Evolutionary conservation across 2,113 vertebrate genomes (phyloP).

Genomic region (Craseonycteris thonglongyai): DNA sequence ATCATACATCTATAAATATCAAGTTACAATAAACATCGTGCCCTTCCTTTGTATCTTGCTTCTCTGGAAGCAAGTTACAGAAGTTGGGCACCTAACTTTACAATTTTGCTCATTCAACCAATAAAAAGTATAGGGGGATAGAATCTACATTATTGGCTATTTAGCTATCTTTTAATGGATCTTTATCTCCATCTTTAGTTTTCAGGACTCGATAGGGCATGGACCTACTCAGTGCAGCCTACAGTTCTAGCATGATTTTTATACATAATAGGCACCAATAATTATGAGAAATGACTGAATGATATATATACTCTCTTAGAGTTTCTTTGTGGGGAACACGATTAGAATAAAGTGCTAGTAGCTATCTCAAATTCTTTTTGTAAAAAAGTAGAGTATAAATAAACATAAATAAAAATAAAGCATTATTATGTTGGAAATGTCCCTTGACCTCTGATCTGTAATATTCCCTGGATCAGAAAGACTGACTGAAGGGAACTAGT

Average conservation of each 20-base stretch:
- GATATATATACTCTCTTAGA: not conserved
- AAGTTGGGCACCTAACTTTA: not conserved
- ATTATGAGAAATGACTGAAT: not conserved
- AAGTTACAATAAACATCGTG: not conserved
- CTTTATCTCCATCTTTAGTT: not conserved
- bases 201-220: not conserved
- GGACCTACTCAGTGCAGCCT: not conserved
- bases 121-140: not conserved
- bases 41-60: not conserved
- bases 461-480: conserved; percentile 16
- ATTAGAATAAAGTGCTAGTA: not conserved
- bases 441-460: not conserved
- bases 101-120: not conserved
- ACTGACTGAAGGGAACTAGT: not conserved
- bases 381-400: not conserved
- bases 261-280: not conserved
- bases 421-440: not conserved
- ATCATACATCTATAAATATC: conserved; percentile 20
- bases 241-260: not conserved
- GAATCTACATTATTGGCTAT: conserved; percentile 1
- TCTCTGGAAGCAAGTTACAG: conserved; percentile 17
- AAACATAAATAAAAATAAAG: not conserved
- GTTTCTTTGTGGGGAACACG: not conserved
- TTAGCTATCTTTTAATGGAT: not conserved
- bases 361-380: not conserved